Evolutionary conservation across 2,888 invertebrate species (phyloP), one percentile per base, ranked within the genome.

Genomic region (Lottia gigantea): DNA sequence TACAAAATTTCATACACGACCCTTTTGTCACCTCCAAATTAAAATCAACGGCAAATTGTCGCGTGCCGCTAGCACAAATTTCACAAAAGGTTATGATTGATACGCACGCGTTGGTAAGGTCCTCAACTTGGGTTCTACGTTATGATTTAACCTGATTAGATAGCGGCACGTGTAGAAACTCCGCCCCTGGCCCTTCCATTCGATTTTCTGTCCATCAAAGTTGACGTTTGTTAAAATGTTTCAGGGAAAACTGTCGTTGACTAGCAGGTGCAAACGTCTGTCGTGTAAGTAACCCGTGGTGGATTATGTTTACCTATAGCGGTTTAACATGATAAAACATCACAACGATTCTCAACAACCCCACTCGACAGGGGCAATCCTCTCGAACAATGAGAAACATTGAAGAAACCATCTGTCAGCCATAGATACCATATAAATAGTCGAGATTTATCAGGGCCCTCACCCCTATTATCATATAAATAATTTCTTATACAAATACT

Each of bases 271-370:
- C 40, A 40, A 40, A 40, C 40, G 40, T 40, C 40, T 40, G 40
- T 40, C 40, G 40, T 40, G 40, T 40, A 40, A 40, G 40, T 40
- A 40, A 40, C 40, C 40, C 40, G 40, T 55, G 55, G 23, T 55
- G 23, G 55, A 55, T 23, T 55, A 55, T 55, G 55, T 55, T 55
- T 55, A 55, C 55, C 55, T 55, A 23, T 55, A 55, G 55, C 55
- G 55, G 55, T 55, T 23, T 55, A 55, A 55, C 19, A 55, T 55
- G 55, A 55, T 23, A 55, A 55, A 55, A 23, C 55, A 11, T 40
- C 40, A 40, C 11, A 40, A 11, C 40, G 40, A 40, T 40, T 40
- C 40, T 40, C 40, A 40, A 40, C 40, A 40, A 40, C 40, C 40
- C 11, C 40, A 40, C 40, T 40, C 2, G 40, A 40, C 40, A 31